Percentiles rank a stretch among this genome's conserved stretches.
Conservation (phyloP, 35 echinoderm and acorn worm species). For the Heliocidaris erythrogramma region DNA sequence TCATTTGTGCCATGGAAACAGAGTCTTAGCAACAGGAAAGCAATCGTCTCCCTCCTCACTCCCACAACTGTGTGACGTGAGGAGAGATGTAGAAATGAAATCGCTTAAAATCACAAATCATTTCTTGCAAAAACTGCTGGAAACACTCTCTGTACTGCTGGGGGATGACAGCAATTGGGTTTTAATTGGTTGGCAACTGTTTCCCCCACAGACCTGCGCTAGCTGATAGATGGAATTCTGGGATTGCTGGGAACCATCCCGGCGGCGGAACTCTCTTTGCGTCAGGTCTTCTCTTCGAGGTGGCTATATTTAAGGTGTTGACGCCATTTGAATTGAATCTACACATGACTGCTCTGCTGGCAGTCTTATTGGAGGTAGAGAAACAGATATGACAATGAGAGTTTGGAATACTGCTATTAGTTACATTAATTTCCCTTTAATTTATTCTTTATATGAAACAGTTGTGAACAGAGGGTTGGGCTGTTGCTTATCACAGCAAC, state of each 20-base stretch:
- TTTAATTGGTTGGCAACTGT: neutral
- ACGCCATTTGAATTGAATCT: neutral
- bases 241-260: neutral
- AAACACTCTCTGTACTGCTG: neutral
- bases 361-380: neutral
- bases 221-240: neutral
- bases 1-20: slow-evolving; percentile 7
- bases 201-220: neutral
- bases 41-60: neutral
- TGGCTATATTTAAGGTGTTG: neutral
- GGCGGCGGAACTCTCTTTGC: neutral
- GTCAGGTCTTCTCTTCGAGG: neutral
- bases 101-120: neutral
- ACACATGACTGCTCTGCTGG: neutral
- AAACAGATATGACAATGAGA: neutral
- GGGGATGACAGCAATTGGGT: neutral
- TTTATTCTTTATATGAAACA: neutral
- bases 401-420: neutral
- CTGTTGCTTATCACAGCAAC: neutral
- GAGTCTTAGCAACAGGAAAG: neutral
- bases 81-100: slow-evolving; percentile 5
- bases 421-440: neutral
- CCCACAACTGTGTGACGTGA: neutral
- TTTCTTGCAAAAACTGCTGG: slow-evolving; percentile 3
- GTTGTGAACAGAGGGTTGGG: neutral